phyloP scores from a whole-genome alignment of 2,113 vertebrate species.

The Salvator merianae region DNA sequence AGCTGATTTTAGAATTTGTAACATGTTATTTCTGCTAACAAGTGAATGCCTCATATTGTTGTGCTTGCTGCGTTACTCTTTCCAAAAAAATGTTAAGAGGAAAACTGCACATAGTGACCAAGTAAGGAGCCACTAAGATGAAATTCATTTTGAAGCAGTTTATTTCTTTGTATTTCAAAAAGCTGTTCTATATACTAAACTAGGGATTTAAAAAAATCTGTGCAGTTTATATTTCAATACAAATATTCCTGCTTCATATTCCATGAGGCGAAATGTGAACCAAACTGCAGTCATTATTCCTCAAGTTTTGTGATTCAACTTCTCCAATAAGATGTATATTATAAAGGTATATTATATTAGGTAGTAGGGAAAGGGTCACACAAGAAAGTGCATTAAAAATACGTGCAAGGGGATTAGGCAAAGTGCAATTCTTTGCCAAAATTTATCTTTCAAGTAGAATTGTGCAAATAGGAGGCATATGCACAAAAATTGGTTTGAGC shows the following conservation, averaged over 20 bases:
- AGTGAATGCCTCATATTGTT: constrained; percentile 28
- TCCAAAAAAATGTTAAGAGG: constrained; percentile 15
- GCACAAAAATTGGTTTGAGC: neutral
- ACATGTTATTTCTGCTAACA: constrained; percentile 36
- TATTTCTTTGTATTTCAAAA: neutral
- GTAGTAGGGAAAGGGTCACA: neutral
- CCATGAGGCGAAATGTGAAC: neutral
- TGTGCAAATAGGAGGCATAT: neutral
- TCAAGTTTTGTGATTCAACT: neutral
- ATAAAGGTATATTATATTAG: too few species aligned
- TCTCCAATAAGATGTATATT: neutral
- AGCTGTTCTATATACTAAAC: neutral
- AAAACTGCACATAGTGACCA: neutral
- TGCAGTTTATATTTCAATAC: neutral
- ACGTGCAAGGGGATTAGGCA: too few species aligned
- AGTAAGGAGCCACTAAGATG: neutral
- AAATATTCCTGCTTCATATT: neutral
- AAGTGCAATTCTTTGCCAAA: too few species aligned
- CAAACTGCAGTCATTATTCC: neutral
- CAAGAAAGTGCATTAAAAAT: neutral
- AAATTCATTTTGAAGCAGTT: neutral
- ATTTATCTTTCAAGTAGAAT: neutral
- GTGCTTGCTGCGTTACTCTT: constrained; percentile 45
- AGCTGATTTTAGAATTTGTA: constrained; percentile 38
- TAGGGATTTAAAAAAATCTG: neutral